Percentiles rank a stretch among this genome's conserved stretches.
These are phyloP conservation scores for Symphodus melops DNA, from an alignment of 2,113 vertebrate genomes.

Conservation along the genomic window DNA sequence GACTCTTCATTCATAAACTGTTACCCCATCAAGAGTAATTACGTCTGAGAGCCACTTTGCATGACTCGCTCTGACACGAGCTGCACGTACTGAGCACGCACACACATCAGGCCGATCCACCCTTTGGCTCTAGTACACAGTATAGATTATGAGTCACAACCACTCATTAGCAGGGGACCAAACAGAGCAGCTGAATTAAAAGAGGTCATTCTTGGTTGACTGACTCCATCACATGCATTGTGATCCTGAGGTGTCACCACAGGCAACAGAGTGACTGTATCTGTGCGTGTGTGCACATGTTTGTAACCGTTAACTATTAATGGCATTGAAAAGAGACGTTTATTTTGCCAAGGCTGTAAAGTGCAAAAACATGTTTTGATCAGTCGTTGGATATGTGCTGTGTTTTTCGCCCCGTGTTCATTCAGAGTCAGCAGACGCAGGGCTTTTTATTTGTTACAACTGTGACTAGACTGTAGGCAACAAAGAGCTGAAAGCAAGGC, in stretches of 20 bases:
- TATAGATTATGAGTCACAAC: constrained; percentile 70
- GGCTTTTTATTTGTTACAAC: not conserved
- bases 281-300: not conserved
- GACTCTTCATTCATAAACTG: constrained; percentile 52
- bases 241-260: constrained; percentile 35
- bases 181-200: constrained; percentile 56
- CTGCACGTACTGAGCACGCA: constrained; percentile 25
- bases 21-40: constrained; percentile 46
- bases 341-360: not conserved
- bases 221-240: constrained; percentile 50
- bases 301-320: constrained; percentile 1
- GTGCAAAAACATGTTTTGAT: not conserved
- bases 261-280: constrained; percentile 12
- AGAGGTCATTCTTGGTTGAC: constrained; percentile 62
- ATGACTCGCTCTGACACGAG: constrained; percentile 26
- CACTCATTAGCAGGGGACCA: constrained; percentile 63
- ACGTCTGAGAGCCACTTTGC: constrained; percentile 45
- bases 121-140: constrained; percentile 45
- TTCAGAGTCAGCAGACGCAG: constrained; percentile 3
- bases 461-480: not conserved
- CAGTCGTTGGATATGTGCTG: not conserved
- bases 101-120: constrained; percentile 44
- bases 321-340: constrained; percentile 7
- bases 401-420: not conserved
- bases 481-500: not conserved